Evolutionary conservation across 2,888 invertebrate species (phyloP), one percentile per base, ranked within the genome.

Genomic region (Dendrolimus pini): DNA sequence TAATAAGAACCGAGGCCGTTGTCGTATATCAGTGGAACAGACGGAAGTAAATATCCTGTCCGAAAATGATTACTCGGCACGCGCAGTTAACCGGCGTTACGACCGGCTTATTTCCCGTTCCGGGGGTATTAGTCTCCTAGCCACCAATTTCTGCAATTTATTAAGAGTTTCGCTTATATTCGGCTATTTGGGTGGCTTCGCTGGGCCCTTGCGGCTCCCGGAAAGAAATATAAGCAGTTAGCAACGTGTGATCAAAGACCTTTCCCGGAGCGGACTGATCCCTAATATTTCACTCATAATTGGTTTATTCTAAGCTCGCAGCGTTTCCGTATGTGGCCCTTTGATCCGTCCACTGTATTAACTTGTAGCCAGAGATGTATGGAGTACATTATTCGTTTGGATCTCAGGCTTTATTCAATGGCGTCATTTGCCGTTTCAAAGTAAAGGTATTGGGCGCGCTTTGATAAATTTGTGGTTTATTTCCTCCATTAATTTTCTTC

Each of bases 211-310:
- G 55, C 55, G 57, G 52, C 74, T 76, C 75, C 81, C 67, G 73
- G 76, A 83, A 87, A 84, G 83, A 86, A 87, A 84, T 81, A 82
- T 82, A 81, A 83, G 75, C 78, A 78, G 77, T 80, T 78, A 76
- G 78, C 74, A 71, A 68, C 70, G 68, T 75, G 78, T 85, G 89
- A 90, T 89, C 90, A 90, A 90, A 90, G 88, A 82, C 79, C 79
- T 67, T 77, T 80, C 78, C 77, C 75, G 70, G 71, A 71, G 71
- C 75, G 78, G 75, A 74, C 83, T 88, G 89, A 89, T 90, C 89
- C 89, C 89, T 89, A 90, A 90, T 89, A 90, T 90, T 90, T 90
- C 89, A 86, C 87, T 89, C 88, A 89, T 90, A 90, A 90, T 90
- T 90, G 90, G 90, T 89, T 89, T 90, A 90, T 88, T 86, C 90